Conservation (phyloP, 2,113 vertebrate species). For the Bos indicus region DNA sequence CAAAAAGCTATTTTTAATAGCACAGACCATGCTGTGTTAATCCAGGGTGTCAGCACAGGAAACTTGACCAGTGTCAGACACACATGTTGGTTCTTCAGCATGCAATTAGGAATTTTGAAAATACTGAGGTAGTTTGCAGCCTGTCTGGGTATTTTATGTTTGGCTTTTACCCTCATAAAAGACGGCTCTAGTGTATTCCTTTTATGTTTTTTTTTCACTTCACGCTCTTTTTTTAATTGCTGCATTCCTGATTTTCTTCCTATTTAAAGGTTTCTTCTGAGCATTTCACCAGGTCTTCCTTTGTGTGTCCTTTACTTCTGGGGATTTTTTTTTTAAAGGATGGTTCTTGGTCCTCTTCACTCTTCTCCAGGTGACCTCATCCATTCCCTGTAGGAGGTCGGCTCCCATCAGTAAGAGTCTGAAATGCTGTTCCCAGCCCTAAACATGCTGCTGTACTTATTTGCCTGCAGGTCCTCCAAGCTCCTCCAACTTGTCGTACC, state of each 20-base stretch:
- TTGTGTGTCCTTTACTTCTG: background rate
- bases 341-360: background rate
- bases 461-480: background rate
- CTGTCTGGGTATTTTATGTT: conserved; percentile 5
- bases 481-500: background rate
- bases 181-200: background rate
- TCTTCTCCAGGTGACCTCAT: background rate
- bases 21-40: background rate
- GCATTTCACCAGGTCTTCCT: background rate
- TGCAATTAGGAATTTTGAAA: background rate
- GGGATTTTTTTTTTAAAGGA: background rate
- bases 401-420: background rate
- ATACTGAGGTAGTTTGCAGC: background rate
- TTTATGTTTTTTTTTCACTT: background rate
- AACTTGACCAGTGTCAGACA: background rate
- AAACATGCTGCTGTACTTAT: background rate
- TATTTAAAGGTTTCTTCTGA: background rate
- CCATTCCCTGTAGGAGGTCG: background rate
- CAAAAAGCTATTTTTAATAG: background rate
- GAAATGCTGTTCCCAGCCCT: background rate
- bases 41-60: background rate
- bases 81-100: background rate
- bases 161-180: background rate
- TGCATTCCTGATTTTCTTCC: background rate
- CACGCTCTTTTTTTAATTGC: background rate